phyloP scores from a whole-genome alignment of 2,888 invertebrate species.

The Zygothrica quintamaculata region DNA sequence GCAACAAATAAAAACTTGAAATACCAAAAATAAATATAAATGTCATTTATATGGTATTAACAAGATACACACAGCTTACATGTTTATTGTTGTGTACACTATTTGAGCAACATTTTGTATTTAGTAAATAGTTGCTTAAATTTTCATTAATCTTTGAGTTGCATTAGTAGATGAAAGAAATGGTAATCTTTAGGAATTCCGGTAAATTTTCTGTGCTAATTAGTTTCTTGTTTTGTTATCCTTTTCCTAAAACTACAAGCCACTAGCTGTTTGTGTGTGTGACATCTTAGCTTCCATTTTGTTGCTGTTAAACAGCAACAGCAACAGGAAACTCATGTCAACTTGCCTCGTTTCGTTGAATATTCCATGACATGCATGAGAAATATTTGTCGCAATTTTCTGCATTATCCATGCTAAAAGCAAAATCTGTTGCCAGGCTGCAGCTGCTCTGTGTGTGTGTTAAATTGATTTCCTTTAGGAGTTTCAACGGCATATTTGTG shows the following conservation, averaged over 20 bases:
- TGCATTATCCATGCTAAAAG: slow-evolving; percentile 34
- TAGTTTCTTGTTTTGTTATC: not conserved
- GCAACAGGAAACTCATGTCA: slow-evolving; percentile 57
- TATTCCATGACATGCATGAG: slow-evolving; percentile 59
- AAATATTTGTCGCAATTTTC: slow-evolving; percentile 43
- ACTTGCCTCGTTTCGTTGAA: slow-evolving; percentile 50
- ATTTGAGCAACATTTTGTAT: too few relatives aligned
- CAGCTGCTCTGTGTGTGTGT: slow-evolving; percentile 1
- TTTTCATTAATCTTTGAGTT: slow-evolving; percentile 16
- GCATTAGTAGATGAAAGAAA: not conserved
- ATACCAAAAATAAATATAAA: slow-evolving; percentile 3
- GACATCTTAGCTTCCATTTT: not conserved
- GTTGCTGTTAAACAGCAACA: slow-evolving; percentile 2
- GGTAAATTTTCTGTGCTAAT: not conserved
- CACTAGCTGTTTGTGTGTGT: not conserved
- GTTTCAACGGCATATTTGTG: slow-evolving; percentile 3
- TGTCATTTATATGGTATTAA: not conserved
- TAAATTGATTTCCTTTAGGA: slow-evolving; percentile 36
- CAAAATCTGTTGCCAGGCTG: slow-evolving; percentile 36
- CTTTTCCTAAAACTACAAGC: not conserved
- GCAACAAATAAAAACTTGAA: not conserved
- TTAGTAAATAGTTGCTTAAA: not conserved
- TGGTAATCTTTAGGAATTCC: not conserved
- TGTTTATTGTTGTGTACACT: too few relatives aligned
- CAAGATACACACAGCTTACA: slow-evolving; percentile 1